Evolutionary conservation across 2,797 vertebrate genomes (phyloP).

Genomic region (Hippoglossus hippoglossus): DNA sequence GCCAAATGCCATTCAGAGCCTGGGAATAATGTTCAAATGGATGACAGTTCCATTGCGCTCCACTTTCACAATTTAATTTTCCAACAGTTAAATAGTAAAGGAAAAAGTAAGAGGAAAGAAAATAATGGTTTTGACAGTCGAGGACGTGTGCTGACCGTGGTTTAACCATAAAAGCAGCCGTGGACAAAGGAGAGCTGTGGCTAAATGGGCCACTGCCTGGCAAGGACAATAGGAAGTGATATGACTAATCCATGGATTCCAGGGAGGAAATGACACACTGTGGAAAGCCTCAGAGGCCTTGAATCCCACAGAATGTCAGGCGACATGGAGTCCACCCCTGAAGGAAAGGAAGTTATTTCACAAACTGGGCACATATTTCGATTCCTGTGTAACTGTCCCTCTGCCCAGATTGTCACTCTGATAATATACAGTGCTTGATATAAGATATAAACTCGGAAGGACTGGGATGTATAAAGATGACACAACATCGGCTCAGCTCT

Average conservation of each 20-base stretch:
- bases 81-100: constrained; percentile 35
- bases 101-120: constrained; percentile 46
- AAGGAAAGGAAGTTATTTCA: constrained; percentile 61
- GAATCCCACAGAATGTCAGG: constrained; percentile 72
- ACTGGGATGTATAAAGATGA: constrained; percentile 39
- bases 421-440: constrained; percentile 29
- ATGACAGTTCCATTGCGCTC: constrained; percentile 31
- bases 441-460: constrained; percentile 51
- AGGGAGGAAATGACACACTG: constrained; percentile 79
- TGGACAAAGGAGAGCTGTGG: constrained; percentile 54
- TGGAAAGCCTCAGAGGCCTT: constrained; percentile 75
- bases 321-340: constrained; percentile 49
- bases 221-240: constrained; percentile 79
- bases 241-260: constrained; percentile 76
- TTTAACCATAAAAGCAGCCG: constrained; percentile 53
- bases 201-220: constrained; percentile 68
- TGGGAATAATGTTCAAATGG: constrained; percentile 49
- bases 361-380: constrained; percentile 47
- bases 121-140: constrained; percentile 46
- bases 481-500: constrained; percentile 27
- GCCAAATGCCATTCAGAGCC: constrained; percentile 55
- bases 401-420: constrained; percentile 29
- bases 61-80: constrained; percentile 48
- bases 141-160: constrained; percentile 57
- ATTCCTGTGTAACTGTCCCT: constrained; percentile 47